Percentiles rank a stretch among this genome's conserved stretches.
These are phyloP conservation scores for Limosa lapponica DNA, from an alignment of 2,797 vertebrate genomes.

Conservation along the genomic window DNA sequence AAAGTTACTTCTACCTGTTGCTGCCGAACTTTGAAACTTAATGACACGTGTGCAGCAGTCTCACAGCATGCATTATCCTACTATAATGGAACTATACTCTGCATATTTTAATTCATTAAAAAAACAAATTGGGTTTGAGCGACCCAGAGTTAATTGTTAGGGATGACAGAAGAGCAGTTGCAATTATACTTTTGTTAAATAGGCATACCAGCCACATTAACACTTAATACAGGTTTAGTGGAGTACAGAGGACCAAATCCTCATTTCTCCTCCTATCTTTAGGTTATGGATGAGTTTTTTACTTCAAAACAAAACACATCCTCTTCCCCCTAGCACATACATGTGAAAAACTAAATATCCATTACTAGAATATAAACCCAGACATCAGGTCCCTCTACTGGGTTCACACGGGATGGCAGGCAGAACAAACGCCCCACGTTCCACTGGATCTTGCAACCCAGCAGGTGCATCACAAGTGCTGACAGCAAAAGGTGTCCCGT, in stretches of 20 bases:
- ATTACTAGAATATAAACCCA: background rate
- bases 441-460: background rate
- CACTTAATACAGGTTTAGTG: background rate
- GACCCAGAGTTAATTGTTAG: background rate
- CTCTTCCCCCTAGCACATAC: background rate
- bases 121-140: background rate
- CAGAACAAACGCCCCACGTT: background rate
- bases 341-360: background rate
- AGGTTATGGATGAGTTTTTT: background rate
- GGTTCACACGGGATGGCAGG: conserved; percentile 18
- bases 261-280: background rate
- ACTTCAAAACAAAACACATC: background rate
- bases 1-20: background rate
- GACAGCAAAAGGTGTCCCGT: background rate
- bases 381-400: conserved; percentile 45
- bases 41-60: background rate
- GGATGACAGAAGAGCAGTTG: background rate
- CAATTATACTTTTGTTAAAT: background rate
- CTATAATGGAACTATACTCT: background rate
- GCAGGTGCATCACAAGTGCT: background rate
- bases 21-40: background rate
- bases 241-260: background rate
- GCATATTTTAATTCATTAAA: background rate
- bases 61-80: background rate
- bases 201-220: background rate